Evolutionary conservation across 2,888 invertebrate genomes (phyloP).

Genomic region (Trachelus iudaicus): DNA sequence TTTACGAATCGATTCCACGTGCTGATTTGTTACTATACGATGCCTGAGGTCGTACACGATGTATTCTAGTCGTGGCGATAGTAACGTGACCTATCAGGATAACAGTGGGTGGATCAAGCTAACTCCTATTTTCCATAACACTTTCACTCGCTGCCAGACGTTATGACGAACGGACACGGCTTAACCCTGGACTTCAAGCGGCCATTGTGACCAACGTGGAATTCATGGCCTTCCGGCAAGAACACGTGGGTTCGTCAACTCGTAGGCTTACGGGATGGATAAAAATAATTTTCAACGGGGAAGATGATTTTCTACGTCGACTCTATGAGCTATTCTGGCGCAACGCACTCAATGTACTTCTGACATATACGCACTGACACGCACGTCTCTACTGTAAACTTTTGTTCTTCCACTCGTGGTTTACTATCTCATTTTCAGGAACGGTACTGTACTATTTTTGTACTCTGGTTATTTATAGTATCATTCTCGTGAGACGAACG

Average conservation of each 20-base stretch:
- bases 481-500: constrained; percentile 44
- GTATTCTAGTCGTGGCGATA: neutral
- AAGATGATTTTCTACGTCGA: neutral
- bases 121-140: neutral
- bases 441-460: constrained; percentile 42
- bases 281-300: neutral
- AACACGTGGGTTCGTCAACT: neutral
- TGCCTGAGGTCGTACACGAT: neutral
- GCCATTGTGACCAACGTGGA: neutral
- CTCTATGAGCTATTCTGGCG: neutral
- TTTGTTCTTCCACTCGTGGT: neutral
- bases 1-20: neutral
- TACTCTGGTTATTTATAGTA: constrained; percentile 46
- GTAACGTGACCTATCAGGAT: neutral
- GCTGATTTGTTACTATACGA: neutral
- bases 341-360: neutral
- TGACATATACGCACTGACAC: neutral
- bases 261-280: neutral
- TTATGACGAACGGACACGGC: neutral
- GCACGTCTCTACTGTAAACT: neutral
- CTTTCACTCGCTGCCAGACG: neutral
- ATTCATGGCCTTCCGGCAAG: neutral
- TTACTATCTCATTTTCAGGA: neutral
- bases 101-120: neutral
- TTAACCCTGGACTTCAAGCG: constrained; percentile 1